Evolutionary conservation across 2,113 vertebrate genomes (phyloP).

Genomic region (Saguinus imperator): DNA sequence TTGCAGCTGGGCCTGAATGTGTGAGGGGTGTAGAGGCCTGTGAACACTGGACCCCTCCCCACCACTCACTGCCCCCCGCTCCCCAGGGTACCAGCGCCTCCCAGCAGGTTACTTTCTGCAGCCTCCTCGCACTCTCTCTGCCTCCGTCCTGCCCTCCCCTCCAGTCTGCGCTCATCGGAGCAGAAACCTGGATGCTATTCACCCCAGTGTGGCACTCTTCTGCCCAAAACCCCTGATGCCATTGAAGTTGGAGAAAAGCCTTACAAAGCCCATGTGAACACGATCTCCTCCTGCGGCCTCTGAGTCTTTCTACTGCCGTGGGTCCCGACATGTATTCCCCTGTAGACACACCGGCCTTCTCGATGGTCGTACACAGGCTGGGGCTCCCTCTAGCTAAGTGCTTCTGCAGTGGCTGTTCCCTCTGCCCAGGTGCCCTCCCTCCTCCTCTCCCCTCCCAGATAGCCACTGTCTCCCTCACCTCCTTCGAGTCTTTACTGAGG

Average conservation of each 20-base stretch:
- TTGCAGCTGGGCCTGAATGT: not conserved
- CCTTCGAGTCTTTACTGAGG: not conserved
- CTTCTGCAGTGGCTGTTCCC: not conserved
- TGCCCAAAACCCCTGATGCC: not conserved
- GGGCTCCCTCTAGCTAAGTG: not conserved
- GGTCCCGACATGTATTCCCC: not conserved
- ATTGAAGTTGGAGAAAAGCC: not conserved
- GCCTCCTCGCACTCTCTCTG: not conserved
- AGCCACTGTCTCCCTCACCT: not conserved
- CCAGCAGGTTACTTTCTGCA: not conserved
- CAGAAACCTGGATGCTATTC: not conserved
- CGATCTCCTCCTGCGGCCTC: not conserved
- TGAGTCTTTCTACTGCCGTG: not conserved
- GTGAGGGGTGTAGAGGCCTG: not conserved
- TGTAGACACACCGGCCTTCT: not conserved
- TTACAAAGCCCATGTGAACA: no score
- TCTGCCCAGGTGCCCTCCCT: not conserved
- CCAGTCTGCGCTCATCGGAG: not conserved
- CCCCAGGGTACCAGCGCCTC: rapidly evolving
- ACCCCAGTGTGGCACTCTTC: not conserved
- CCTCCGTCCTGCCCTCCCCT: not conserved
- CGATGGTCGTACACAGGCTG: rapidly evolving
- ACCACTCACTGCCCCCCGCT: not conserved
- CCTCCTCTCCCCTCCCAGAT: no score
- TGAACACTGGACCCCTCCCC: no score